Percentiles rank a stretch among this genome's conserved stretches.
Conservation (phyloP, 2,797 vertebrate species). For the Crax fasciolata region DNA sequence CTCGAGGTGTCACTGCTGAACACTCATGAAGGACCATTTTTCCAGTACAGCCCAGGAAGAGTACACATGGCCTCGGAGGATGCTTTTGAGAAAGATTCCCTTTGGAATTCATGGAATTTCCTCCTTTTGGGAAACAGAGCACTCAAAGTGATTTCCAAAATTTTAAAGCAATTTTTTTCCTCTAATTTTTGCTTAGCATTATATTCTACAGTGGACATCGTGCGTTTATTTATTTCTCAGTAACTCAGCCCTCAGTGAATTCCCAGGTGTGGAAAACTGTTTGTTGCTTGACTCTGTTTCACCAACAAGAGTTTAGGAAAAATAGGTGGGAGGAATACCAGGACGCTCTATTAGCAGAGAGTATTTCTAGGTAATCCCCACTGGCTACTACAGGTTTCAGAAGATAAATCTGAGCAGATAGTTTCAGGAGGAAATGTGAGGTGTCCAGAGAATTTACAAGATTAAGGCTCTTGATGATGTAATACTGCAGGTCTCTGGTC, state of each 20-base stretch:
- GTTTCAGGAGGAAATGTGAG: neutral
- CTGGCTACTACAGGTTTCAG: neutral
- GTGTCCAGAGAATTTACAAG: neutral
- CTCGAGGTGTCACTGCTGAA: no score
- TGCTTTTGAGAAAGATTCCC: neutral
- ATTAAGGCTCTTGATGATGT: neutral
- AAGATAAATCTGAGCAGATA: neutral
- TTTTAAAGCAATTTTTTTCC: neutral
- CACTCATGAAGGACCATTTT: neutral
- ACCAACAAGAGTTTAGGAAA: neutral
- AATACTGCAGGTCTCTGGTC: neutral
- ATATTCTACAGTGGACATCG: no score
- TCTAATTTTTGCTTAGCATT: neutral
- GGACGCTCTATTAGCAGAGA: neutral
- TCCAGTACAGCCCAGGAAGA: neutral
- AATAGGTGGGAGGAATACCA: neutral
- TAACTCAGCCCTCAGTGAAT: neutral
- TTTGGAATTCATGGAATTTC: neutral
- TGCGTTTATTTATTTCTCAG: rapidly evolving
- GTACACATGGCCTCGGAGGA: neutral
- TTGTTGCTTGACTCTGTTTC: neutral
- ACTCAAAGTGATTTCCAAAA: neutral
- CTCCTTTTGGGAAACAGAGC: neutral
- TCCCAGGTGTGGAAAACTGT: neutral
- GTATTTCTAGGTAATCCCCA: neutral